These are phyloP conservation scores for Manduca sexta DNA, from an alignment of 1,140 invertebrate species.

Conservation along the genomic window DNA sequence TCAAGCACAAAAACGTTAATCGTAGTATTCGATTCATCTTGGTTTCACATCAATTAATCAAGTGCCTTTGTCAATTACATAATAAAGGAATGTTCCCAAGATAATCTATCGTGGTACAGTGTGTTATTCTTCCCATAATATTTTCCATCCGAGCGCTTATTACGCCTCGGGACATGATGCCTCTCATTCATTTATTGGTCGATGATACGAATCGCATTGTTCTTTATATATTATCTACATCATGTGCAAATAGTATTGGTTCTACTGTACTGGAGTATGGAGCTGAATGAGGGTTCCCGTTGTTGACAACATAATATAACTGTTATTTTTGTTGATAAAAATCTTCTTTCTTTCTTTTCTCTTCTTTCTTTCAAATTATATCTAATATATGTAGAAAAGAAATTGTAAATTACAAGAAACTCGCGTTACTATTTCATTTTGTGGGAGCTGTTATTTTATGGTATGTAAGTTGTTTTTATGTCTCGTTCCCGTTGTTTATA, in stretches of 20 bases:
- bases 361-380: too few species aligned
- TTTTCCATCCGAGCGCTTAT: slow-evolving; percentile 21
- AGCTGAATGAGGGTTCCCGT: too few species aligned
- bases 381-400: background rate
- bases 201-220: slow-evolving; percentile 23
- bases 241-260: too few species aligned
- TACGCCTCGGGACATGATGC: slow-evolving; percentile 22
- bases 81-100: slow-evolving; percentile 28
- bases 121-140: slow-evolving; percentile 25
- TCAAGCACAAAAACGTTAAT: slow-evolving; percentile 11
- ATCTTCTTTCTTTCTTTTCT: too few species aligned
- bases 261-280: too few species aligned
- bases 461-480: too few species aligned
- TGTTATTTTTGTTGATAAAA: too few species aligned
- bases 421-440: too few species aligned
- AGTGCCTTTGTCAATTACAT: slow-evolving; percentile 23
- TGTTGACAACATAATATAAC: too few species aligned
- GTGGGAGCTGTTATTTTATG: too few species aligned
- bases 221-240: background rate
- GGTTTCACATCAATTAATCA: slow-evolving; percentile 26
- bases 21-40: slow-evolving; percentile 23
- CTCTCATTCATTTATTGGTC: slow-evolving; percentile 20
- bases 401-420: too few species aligned
- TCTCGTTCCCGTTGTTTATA: too few species aligned
- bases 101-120: slow-evolving; percentile 12